phyloP scores from a whole-genome alignment of 2,113 vertebrate genomes.

The Muscicapa adusta region DNA sequence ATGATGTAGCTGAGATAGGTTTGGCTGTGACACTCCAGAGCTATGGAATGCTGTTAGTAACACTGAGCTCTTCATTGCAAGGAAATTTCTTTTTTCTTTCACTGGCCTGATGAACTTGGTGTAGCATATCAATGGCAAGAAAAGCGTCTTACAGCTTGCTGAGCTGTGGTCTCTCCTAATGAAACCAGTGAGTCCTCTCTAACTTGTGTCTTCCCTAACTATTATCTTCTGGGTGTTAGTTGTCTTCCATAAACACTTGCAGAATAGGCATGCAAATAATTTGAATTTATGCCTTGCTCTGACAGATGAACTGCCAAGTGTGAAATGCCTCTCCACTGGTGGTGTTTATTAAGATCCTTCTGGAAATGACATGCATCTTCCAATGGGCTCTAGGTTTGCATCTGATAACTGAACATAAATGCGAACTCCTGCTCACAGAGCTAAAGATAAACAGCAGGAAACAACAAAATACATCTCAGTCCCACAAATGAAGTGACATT shows the following conservation, averaged over 20 bases:
- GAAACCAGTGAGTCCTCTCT: not conserved
- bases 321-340: slow-evolving; percentile 43
- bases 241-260: not conserved
- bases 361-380: slow-evolving; percentile 51
- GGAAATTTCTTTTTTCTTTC: not conserved
- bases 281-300: slow-evolving; percentile 45
- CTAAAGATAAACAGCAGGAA: slow-evolving; percentile 55
- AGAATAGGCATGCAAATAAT: slow-evolving; percentile 19
- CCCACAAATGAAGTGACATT: not conserved
- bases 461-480: slow-evolving; percentile 11
- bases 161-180: not conserved
- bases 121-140: not conserved
- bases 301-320: slow-evolving; percentile 33
- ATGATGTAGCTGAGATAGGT: not conserved
- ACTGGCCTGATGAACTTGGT: not conserved
- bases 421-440: slow-evolving; percentile 42
- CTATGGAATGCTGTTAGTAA: not conserved
- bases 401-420: slow-evolving; percentile 38
- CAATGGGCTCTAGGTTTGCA: slow-evolving; percentile 9
- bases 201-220: not conserved
- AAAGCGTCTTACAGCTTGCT: not conserved
- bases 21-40: not conserved
- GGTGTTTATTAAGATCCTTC: slow-evolving; percentile 45
- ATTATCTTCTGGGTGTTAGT: not conserved
- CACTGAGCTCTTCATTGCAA: not conserved